phyloP scores from a whole-genome alignment of 2,113 vertebrate genomes.

The Martes martes region DNA sequence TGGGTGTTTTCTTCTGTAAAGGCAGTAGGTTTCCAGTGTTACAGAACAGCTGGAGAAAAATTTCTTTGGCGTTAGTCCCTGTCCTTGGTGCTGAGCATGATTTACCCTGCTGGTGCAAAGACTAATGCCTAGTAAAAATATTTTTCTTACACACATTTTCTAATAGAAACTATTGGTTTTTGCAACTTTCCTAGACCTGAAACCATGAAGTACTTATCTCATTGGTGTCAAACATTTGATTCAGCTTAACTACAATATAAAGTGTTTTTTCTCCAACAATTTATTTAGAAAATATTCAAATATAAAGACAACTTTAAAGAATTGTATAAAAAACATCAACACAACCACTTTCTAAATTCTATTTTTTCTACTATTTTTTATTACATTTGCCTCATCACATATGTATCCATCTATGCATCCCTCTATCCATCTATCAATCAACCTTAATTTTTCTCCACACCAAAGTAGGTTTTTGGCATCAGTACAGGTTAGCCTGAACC shows the following conservation, averaged over 20 bases:
- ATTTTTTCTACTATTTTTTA: background rate
- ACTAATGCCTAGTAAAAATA: background rate
- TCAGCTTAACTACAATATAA: background rate
- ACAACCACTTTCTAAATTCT: background rate
- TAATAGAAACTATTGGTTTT: background rate
- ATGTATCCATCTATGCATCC: background rate
- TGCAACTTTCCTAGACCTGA: background rate
- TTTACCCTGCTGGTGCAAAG: background rate
- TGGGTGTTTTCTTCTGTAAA: background rate
- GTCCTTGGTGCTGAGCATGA: slow-evolving; percentile 55
- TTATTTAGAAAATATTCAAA: background rate
- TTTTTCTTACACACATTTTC: background rate
- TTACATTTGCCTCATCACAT: background rate
- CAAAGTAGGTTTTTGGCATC: background rate
- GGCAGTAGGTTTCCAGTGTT: background rate
- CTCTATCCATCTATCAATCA: too few relatives aligned
- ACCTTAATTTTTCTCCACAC: background rate
- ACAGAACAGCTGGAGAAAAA: accelerated
- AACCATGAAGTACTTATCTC: background rate
- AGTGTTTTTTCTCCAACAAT: background rate
- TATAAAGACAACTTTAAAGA: background rate
- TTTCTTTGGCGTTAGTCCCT: background rate
- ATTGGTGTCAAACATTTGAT: background rate
- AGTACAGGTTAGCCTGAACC: accelerated
- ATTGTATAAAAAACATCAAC: background rate